Evolutionary conservation across 2,888 invertebrate species (phyloP), one percentile per base, ranked within the genome.

Genomic region (Tetheella fluctuosa): DNA sequence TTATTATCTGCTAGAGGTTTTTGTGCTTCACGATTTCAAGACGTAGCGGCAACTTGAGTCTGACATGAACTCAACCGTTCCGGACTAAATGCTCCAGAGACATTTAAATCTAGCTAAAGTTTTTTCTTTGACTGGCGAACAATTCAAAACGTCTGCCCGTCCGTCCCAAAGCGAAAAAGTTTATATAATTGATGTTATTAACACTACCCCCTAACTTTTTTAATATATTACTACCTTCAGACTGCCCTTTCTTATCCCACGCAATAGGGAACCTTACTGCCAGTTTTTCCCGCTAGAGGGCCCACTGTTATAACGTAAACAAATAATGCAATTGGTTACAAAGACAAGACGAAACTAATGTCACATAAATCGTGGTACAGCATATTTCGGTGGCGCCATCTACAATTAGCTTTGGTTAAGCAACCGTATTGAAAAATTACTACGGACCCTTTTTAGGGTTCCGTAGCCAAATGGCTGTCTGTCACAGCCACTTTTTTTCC

Each of bases 61-160:
- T 74, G 74, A 81, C 80, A 74, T 71, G 73, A 79, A 76, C 74
- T 76, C 72, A 67, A 73, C 73, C 66, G 71, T 76, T 64, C 70
- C 67, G 64, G 70, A 68, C 77, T 79, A 83, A 88, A 88, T 84
- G 79, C 85, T 84, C 86, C 62, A 69, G 86, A 84, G 88, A 88
- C 85, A 82, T 84, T 88, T 84, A 85, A 88, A 86, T 86, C 81
- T 79, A 79, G 77, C 71, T 77, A 66, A 82, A 82, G 76, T 83
- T 84, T 81, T 82, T 83, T 80, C 79, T 80, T 80, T 73, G 71
- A 79, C 74, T 74, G 64, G 55, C 63, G 73, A 79, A 84, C 81
- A 82, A 77, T 81, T 81, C 74, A 68, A 74, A 73, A 73, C 64
- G 71, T 76, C 77, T 74, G 60, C 65, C 64, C 55, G 48, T 65